phyloP scores from a whole-genome alignment of 1,140 invertebrate genomes.

The Cyrtorhinus lividipennis region DNA sequence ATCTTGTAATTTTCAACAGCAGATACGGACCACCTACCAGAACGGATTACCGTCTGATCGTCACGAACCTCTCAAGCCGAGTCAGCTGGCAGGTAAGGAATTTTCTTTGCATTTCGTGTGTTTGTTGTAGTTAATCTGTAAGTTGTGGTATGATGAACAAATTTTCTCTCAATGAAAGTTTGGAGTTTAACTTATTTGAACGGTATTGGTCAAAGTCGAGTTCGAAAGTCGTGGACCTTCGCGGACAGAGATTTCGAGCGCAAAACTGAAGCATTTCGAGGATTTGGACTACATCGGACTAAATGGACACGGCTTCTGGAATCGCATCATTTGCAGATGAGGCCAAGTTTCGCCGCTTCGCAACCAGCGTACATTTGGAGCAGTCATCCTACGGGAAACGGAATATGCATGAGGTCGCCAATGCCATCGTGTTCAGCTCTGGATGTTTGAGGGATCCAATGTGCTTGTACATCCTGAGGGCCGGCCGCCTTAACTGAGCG shows the following conservation, averaged over 20 bases:
- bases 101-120: neutral
- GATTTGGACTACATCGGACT: too few species aligned
- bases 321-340: too few species aligned
- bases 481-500: too few species aligned
- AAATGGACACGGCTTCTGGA: too few species aligned
- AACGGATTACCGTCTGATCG: constrained; percentile 89
- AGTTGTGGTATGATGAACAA: neutral
- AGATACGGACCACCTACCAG: constrained; percentile 95
- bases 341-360: too few species aligned
- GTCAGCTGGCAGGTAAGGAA: constrained; percentile 96
- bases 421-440: too few species aligned
- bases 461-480: too few species aligned
- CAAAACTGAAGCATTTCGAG: neutral
- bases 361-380: too few species aligned
- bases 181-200: neutral
- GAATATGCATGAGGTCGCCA: too few species aligned
- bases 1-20: constrained; percentile 19
- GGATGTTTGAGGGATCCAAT: too few species aligned
- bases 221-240: neutral
- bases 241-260: neutral
- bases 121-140: neutral
- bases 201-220: neutral
- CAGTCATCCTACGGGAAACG: too few species aligned
- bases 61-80: constrained; percentile 93
- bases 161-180: neutral